These are phyloP conservation scores for Grammomys surdaster DNA, from an alignment of 2,113 vertebrate species.

Conservation along the genomic window DNA sequence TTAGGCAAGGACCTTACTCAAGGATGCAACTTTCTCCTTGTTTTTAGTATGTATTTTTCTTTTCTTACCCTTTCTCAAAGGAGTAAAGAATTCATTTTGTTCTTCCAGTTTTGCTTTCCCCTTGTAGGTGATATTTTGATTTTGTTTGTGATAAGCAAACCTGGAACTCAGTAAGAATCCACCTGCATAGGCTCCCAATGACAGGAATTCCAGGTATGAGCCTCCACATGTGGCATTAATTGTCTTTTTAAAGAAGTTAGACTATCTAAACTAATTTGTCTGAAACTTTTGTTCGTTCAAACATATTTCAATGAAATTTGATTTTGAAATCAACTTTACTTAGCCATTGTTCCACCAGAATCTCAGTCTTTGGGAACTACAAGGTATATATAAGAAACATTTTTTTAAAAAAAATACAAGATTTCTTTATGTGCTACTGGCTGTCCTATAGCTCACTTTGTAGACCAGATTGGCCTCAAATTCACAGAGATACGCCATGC, in stretches of 20 bases:
- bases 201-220: not conserved
- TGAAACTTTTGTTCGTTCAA: not conserved
- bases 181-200: not conserved
- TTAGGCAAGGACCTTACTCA: not conserved
- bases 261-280: not conserved
- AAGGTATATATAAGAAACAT: not conserved
- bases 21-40: not conserved
- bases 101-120: not conserved
- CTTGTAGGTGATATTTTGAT: not conserved
- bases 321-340: not conserved
- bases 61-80: slow-evolving; percentile 13
- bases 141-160: not conserved
- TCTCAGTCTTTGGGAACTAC: not conserved
- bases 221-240: not conserved
- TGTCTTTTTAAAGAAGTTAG: not conserved
- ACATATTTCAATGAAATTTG: not conserved
- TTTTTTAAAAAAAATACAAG: not conserved
- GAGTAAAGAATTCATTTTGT: not conserved
- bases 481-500: too few species aligned
- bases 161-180: not conserved
- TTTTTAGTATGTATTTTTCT: not conserved
- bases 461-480: too few species aligned
- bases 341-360: not conserved
- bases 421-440: too few species aligned
- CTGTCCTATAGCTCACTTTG: too few species aligned